These are phyloP conservation scores for Pristionchus fissidentatus DNA, from an alignment of 2,888 invertebrate genomes.

Conservation along the genomic window DNA sequence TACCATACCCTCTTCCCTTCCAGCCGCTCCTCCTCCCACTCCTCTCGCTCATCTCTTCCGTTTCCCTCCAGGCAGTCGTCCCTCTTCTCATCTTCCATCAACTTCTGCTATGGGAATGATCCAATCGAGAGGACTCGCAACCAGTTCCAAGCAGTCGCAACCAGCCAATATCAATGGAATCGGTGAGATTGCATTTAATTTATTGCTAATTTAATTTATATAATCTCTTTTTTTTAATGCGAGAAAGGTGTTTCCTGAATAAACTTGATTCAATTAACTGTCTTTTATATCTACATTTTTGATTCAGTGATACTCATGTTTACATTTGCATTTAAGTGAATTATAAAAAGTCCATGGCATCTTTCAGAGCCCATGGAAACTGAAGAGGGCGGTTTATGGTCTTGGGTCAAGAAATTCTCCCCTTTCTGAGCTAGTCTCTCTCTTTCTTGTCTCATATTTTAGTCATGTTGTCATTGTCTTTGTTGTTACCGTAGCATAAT, in stretches of 20 bases:
- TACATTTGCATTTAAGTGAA: too few species aligned
- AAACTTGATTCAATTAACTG: neutral
- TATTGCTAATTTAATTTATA: neutral
- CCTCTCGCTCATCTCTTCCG: neutral
- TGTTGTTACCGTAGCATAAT: too few species aligned
- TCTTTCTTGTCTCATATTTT: too few species aligned
- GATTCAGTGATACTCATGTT: too few species aligned
- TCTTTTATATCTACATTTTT: neutral
- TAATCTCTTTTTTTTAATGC: neutral
- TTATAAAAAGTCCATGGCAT: too few species aligned
- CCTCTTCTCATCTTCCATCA: neutral
- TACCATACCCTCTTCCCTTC: neutral
- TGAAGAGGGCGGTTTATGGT: too few species aligned
- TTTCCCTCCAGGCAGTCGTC: neutral
- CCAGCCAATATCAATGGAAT: neutral
- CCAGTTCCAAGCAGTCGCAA: neutral
- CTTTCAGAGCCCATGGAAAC: too few species aligned
- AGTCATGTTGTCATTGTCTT: too few species aligned
- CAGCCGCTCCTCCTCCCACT: neutral
- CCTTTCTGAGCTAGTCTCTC: too few species aligned
- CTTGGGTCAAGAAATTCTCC: too few species aligned
- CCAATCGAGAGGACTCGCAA: neutral
- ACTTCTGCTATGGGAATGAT: neutral
- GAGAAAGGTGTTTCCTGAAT: neutral
- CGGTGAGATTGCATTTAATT: neutral